Conservation (phyloP, 2,797 vertebrate species). For the Danio aesculapii region DNA sequence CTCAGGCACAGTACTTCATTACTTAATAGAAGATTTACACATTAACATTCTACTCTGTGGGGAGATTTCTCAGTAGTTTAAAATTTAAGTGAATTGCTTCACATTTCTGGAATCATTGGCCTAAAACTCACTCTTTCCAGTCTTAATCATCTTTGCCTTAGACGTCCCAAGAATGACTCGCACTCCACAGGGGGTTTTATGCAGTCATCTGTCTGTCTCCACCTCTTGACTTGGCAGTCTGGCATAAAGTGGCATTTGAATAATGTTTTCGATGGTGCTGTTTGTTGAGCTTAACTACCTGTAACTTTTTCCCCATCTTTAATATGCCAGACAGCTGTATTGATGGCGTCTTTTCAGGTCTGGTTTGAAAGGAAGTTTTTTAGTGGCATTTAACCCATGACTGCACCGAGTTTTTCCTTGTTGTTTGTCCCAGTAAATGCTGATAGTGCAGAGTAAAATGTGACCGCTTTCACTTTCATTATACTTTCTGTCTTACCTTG, state of each 20-base stretch:
- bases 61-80: background rate
- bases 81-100: background rate
- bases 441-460: background rate
- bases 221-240: conserved; percentile 24
- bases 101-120: background rate
- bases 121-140: background rate
- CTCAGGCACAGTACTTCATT: background rate
- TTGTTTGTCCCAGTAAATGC: background rate
- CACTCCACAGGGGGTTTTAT: background rate
- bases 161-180: background rate
- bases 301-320: background rate
- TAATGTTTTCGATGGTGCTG: background rate
- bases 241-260: background rate
- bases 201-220: background rate
- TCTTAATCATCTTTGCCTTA: background rate
- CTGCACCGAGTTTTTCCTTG: background rate
- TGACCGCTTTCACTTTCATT: conserved; percentile 38
- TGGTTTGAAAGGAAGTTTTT: background rate
- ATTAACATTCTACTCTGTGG: too few relatives aligned
- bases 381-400: background rate
- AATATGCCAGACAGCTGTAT: background rate
- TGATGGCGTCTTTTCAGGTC: background rate
- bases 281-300: background rate
- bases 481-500: conserved; percentile 2
- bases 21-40: background rate